Base-by-base conservation (phyloP, 2,888 invertebrate genomes). In the Agelastica alni region DNA sequence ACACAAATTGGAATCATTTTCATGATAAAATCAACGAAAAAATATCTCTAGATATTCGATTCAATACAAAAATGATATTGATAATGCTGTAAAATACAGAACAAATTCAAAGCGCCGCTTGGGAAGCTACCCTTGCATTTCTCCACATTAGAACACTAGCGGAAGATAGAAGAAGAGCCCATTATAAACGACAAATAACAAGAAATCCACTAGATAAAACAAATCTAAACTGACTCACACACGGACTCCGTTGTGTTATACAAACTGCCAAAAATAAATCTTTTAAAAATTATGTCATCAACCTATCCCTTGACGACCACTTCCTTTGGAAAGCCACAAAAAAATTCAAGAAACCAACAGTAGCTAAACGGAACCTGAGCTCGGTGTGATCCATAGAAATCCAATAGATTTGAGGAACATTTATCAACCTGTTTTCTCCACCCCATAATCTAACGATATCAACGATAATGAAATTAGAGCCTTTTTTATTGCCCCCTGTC, bases 381-480 rank as follows among this genome's bases (percentile, higher is more conserved):
- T 22, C 22, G 22, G 7, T 22, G 4, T 22, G 22, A 22, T 22
- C 7, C 22, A 22, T 4, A 22, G 22, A 22, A 22, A 22, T 22
- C 22, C 4, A 22, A 22, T 4, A 22, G 22, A 22, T 22, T 22
- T 6, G 22, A 9, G 2, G 17, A 17, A 36, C n/a, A n/a, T n/a
- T n/a, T n/a, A n/a, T n/a, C n/a, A n/a, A n/a, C n/a, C n/a, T n/a
- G n/a, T n/a, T n/a, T n/a, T 36, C 36, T 36, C 36, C 32, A 34
- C 32, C 32, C 32, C 32, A 34, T 7, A 34, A 34, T 12, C 36
- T 9, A 36, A 36, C 17, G 36, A 36, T 36, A 36, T 36, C 9
- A 36, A 36, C 17, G 36, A 17, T 17, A n/a, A 36, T 36, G 36
- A 36, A 36, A 36, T 36, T 36, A 36, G 17, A 36, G 36, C 36